Evolutionary conservation across 2,113 vertebrate species (phyloP).

Genomic region (Phalacrocorax brasilianus): DNA sequence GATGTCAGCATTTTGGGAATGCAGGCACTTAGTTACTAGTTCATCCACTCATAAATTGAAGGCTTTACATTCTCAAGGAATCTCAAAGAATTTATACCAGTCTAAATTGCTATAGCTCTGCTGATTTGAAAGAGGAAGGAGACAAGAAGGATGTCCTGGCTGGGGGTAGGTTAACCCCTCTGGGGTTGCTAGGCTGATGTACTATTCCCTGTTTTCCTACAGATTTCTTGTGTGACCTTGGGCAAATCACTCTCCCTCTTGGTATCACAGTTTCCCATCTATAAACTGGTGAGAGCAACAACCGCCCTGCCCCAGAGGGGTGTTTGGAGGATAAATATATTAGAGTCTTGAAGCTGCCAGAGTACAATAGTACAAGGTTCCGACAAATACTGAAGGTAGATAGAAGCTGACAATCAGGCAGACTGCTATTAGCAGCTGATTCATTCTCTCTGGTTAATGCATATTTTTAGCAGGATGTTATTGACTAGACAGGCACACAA

Average conservation of each 20-base stretch:
- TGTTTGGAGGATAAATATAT: conserved; percentile 62
- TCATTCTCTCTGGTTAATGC: conserved; percentile 59
- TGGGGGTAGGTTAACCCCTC: conserved; percentile 13
- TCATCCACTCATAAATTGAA: background rate
- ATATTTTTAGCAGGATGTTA: conserved; percentile 62
- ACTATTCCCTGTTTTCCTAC: conserved; percentile 13
- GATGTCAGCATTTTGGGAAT: background rate
- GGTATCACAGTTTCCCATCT: conserved; percentile 52
- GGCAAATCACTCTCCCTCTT: conserved; percentile 30
- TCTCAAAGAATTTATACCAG: background rate
- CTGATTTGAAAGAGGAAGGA: conserved; percentile 4
- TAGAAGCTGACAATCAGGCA: conserved; percentile 59
- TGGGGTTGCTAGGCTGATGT: conserved; percentile 3
- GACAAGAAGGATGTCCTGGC: conserved; percentile 33
- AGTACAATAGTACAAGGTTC: conserved; percentile 37
- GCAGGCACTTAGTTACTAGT: background rate
- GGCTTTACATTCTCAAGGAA: background rate
- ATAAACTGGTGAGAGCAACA: conserved; percentile 57
- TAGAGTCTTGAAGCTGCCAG: background rate
- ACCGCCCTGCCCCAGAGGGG: conserved; percentile 60
- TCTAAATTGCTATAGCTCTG: background rate
- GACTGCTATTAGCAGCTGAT: conserved; percentile 60
- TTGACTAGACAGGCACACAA: conserved; percentile 54
- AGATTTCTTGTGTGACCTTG: conserved; percentile 52
- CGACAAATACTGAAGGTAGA: conserved; percentile 21